Evolutionary conservation across 2,888 invertebrate genomes (phyloP), one percentile per base, ranked within the genome.

Genomic region (Caenorhabditis plicata): DNA sequence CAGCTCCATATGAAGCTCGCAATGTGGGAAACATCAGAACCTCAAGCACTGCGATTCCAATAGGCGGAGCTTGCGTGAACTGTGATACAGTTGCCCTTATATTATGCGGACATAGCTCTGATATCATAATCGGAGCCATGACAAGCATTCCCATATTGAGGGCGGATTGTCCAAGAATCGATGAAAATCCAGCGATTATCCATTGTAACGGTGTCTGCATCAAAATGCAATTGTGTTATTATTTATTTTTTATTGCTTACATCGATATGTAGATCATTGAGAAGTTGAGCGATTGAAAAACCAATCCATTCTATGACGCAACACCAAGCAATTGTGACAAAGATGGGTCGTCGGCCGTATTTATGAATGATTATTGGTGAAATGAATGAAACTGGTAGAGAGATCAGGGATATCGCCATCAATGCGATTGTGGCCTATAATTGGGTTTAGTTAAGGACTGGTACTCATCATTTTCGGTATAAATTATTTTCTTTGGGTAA

Each of bases 51-150:
- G 71, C 70, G n/a, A 75, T 57, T 13, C 50, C 46, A 36, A 77
- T 73, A 2, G 77, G 75, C 2, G 73, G 55, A 5, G 74, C 65
- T 64, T 75, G 74, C n/a, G 71, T 67, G 15, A 72, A 56, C 71
- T 70, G 70, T 4, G 64, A 60, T 25, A 72, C 68, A 2, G 57
- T 62, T 3, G 75, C 72, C 8, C 75, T 41, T 1, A 75, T 74
- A 32, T 73, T 68, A 43, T 73, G 73, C 11, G 77, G 76, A 32
- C 71, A 73, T 44, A 77, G 38, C 48, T 77, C 77, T 4, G 73
- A 69, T 9, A 76, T 61, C 45, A 77, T 60, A 35, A 77, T 75
- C 19, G 76, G 71, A 3, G 73, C 69, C 70, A 77, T 71, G 7
- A 71, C 68, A 8, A 73, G 39, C 11, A 76, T 62, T 15, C 77